Evolutionary conservation across 30 jellyfish, hydroid and myxozoan genomes (phyloP), one percentile per base, ranked within the genome.

Genomic region (Aurelia aurita complex sp. Pacific): DNA sequence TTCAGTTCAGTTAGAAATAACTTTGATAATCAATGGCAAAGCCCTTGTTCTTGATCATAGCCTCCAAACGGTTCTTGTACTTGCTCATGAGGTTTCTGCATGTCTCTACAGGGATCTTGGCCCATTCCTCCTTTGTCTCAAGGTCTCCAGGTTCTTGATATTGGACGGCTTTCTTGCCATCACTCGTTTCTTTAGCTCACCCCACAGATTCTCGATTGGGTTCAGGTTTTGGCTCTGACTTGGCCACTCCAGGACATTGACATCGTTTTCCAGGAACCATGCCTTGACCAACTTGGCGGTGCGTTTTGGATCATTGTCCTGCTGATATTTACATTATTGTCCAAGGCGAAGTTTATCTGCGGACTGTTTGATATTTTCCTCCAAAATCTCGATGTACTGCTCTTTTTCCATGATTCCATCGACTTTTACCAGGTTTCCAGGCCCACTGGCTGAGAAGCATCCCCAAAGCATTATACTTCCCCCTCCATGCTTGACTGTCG

Each of bases 391-490:
- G 71, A 76, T 15, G 77, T 76, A 76, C 17, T 55, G 35, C 5
- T 76, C 75, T 32, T 53, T n/a, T 19, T 76, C 57, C 4, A 55
- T 75, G 16, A 15, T 51, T 33, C 86, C 59, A 23, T 76, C 86
- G 57, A 32, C 15, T 53, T 51, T 55, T 19, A n/a, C 52, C 13
- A 76, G 86, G 32, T 36, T 52, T 35, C 86, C 86, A 57, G 19
- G n/a, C 55, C 86, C 86, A 57, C 33, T 33, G 16, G n/a, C 32
- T 5, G 75, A 74, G 57, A 76, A 9, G 64, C 77, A 51, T 33
- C 86, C 86, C 86, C 84, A 76, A 10, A 76, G 59, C 86, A 76
- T 76, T 40, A 18, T 57, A 46, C 83, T 67, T 0, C 73, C 73
- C 35, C 83, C 83, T 32, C 83, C 83, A 73, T 73, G 74, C 74